Base-by-base conservation (phyloP, 2,797 vertebrate genomes). In the Eutrigla gurnardus region DNA sequence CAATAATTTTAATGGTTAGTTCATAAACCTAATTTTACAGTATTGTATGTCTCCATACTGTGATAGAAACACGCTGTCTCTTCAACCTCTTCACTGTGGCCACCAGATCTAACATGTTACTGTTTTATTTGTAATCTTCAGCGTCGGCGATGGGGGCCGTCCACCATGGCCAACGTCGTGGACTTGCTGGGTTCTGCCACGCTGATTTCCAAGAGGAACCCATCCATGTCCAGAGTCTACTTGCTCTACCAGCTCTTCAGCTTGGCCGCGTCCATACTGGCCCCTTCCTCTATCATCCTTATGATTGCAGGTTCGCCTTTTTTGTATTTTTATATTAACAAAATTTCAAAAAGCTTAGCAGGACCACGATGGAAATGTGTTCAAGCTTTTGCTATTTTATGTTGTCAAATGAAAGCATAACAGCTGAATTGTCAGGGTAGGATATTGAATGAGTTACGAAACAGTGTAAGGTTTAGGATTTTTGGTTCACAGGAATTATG, bases 121-220 rank as follows among this genome's bases (percentile, higher is more conserved):
- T 32, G 12, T 55, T 61, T 14, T 8, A 4, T 18, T 42, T 9
- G 0, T 6, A 6, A 13, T 63, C 18, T 37, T 46, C 75, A 84
- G 83, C 91, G 93, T 33, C 87, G 91, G 0, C 91, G 93, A 46
- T 95, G 94, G 94, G 90, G 85, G 1, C 93, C 94, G 0, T 95
- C 93, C 49, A 94, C 93, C 49, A 83, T 94, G 91, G 91, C 91
- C 61, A 94, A 94, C 85, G 80, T 90, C 12, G 69, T 87, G 2
- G 90, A 93, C 32, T 73, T 94, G 58, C 67, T 94, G 61, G 77
- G 92, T 33, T 75, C 82, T 1, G 62, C 80, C 53, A 17, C 11
- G 6, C 2, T 74, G 55, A 84, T 90, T 4, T 57, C 86, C 37
- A 55, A 73, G 37, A 92, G 35, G 72, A 94, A 94, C 86, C 63